These are phyloP conservation scores for Phalacrocorax carbo DNA, from an alignment of 2,113 vertebrate species.

Conservation along the genomic window DNA sequence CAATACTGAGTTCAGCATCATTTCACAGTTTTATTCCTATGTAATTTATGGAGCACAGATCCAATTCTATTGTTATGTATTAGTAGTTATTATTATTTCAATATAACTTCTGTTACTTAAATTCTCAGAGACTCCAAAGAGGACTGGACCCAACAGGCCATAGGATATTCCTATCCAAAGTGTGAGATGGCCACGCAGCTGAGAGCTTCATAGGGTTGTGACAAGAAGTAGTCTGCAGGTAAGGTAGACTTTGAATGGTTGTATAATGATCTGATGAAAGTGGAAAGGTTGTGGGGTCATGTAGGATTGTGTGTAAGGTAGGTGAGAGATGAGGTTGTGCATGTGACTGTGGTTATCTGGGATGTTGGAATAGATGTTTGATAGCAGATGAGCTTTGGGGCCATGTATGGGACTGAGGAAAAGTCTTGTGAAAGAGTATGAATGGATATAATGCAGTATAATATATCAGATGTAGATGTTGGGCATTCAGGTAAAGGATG, in stretches of 20 bases:
- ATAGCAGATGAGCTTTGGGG: background rate
- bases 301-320: background rate
- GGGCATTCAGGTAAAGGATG: background rate
- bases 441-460: background rate
- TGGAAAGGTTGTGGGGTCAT: background rate
- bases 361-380: background rate
- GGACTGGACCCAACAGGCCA: background rate
- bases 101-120: background rate
- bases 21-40: background rate
- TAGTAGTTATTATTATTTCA: background rate
- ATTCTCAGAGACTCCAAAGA: background rate
- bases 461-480: background rate
- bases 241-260: background rate
- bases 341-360: background rate
- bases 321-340: background rate
- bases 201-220: background rate
- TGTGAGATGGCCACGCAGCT: background rate
- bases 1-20: background rate
- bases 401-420: background rate
- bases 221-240: background rate
- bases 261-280: background rate
- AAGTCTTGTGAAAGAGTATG: background rate
- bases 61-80: background rate
- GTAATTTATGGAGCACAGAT: background rate
- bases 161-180: background rate